A percentile compares a stretch with the other conserved stretches of the same genome.
phyloP scores from a whole-genome alignment of 2,797 vertebrate species.

The Hoplostethus mediterraneus region DNA sequence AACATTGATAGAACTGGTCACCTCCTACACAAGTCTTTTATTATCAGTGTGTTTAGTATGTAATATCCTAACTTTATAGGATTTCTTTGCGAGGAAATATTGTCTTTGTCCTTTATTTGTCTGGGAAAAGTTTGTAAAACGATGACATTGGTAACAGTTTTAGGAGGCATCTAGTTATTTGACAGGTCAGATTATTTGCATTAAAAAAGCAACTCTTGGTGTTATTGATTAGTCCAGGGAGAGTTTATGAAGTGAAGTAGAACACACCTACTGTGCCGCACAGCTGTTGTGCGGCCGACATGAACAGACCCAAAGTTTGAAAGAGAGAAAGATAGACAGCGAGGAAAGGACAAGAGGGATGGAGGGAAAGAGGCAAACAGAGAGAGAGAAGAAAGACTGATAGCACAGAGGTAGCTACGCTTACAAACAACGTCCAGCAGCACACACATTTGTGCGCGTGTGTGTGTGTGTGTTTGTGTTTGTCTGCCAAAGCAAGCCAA shows the following conservation, averaged over 20 bases:
- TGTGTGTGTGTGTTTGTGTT: slow-evolving; percentile 21
- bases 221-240: slow-evolving; percentile 30
- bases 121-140: slow-evolving; percentile 19
- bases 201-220: slow-evolving; percentile 41
- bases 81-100: neutral
- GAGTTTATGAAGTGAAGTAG: slow-evolving; percentile 39
- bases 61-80: neutral
- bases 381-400: slow-evolving; percentile 6
- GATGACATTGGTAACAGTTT: slow-evolving; percentile 20
- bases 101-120: neutral
- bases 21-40: too few relatives aligned
- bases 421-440: slow-evolving; percentile 11
- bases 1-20: too few relatives aligned
- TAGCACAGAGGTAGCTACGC: neutral
- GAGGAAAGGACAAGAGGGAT: too few relatives aligned
- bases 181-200: slow-evolving; percentile 30
- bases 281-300: slow-evolving; percentile 23
- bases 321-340: slow-evolving; percentile 19
- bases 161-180: neutral
- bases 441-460: slow-evolving; percentile 27
- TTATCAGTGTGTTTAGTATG: neutral
- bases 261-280: slow-evolving; percentile 27
- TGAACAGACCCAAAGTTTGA: slow-evolving; percentile 8
- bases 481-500: slow-evolving; percentile 56
- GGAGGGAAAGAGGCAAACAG: neutral